Conservation (phyloP, 2,888 invertebrate species). For the Oligia latruncula region DNA sequence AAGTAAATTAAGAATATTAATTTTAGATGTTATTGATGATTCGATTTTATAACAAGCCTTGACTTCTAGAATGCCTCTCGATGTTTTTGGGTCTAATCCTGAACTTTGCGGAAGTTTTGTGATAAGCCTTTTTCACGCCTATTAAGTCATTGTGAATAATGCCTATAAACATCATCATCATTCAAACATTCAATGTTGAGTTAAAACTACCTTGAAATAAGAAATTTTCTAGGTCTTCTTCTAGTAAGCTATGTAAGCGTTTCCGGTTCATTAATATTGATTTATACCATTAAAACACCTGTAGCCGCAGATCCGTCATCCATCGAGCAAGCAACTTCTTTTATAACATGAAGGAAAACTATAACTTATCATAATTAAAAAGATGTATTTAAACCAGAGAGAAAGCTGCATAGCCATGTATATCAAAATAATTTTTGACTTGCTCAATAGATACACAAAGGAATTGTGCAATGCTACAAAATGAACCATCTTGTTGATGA, state of each 20-base stretch:
- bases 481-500: slow-evolving; percentile 14
- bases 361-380: not conserved
- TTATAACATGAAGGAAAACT: too few species aligned
- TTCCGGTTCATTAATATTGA: not conserved
- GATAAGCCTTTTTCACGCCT: not conserved
- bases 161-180: not conserved
- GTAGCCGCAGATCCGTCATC: not conserved
- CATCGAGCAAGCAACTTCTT: not conserved
- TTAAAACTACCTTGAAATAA: not conserved
- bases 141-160: not conserved
- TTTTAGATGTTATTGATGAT: not conserved
- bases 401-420: not conserved
- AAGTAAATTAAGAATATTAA: not conserved
- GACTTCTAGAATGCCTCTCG: not conserved
- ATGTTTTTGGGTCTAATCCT: not conserved
- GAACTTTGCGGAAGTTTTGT: not conserved
- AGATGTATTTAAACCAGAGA: not conserved
- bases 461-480: slow-evolving; percentile 30
- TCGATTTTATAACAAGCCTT: not conserved
- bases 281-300: not conserved
- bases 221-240: not conserved
- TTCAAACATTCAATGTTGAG: not conserved
- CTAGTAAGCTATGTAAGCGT: not conserved
- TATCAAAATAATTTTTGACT: slow-evolving; percentile 9
- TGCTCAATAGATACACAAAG: not conserved